Evolutionary conservation across 1,140 invertebrate genomes (phyloP), one percentile per base, ranked within the genome.

Genomic region (Xylocopa sonorina): DNA sequence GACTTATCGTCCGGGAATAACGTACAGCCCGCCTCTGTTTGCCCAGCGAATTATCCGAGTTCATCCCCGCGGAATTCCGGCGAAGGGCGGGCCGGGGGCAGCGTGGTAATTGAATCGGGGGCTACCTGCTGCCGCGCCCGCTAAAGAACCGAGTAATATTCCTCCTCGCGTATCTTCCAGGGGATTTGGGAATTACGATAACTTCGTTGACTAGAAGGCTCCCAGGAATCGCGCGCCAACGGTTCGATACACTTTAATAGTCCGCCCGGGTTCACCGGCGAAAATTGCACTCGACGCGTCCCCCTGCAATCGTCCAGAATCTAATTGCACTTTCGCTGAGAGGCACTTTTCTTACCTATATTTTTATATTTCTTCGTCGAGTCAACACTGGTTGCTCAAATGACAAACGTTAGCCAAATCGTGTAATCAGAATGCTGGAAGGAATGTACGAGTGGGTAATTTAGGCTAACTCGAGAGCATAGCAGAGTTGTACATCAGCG

Each of bases 201-300:
- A 64, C 46, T 41, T 29, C 18, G 24, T 74, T 51, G 21, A 51
- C 14, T 7, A 12, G n/a, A 0, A 27, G 3, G 48, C 41, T 43
- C 0, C 5, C 1, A 21, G 1, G 27, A 51, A 51, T n/a, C 14
- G 41, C 5, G 12, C 60, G n/a, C 24, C 18, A 14, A 18, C 16
- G 32, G 21, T 27, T 63, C 48, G 24, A 51, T 73, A 24, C 71
- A 12, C 43, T 63, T 62, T 63, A 41, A 51, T 53, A 53, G 27
- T 27, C 21, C 14, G 2, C 27, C 12, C n/a, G n/a, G 63, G 7
- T 66, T 66, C 46, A 46, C 63, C 27, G 46, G 21, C 38, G 24
- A 64, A 43, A 38, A 29, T 64, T 6, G 24, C 14, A 6, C 18
- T 43, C 38, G 63, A n/a, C 27, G 24, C 14, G 7, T 46, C 24